Evolutionary conservation across 2,113 vertebrate genomes (phyloP).

Genomic region (Oplegnathus fasciatus): DNA sequence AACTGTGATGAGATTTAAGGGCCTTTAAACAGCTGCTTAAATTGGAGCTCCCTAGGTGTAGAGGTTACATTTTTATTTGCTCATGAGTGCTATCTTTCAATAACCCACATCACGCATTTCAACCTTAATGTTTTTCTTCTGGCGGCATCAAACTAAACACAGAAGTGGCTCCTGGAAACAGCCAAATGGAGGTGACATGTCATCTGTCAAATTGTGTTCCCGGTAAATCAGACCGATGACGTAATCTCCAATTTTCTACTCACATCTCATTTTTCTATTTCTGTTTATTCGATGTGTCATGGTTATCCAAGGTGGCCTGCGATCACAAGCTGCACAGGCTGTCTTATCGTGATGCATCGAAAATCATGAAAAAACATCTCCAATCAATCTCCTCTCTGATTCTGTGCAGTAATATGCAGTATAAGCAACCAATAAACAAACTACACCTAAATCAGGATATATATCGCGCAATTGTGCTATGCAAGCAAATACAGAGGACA

Average conservation of each 20-base stretch:
- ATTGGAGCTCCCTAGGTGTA: neutral
- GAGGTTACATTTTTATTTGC: neutral
- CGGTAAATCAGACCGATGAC: neutral
- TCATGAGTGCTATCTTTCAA: neutral
- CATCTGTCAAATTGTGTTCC: conserved; percentile 12
- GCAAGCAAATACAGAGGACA: conserved; percentile 52
- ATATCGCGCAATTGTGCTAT: conserved; percentile 2
- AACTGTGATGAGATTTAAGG: neutral
- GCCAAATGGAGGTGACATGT: neutral
- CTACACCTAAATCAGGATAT: neutral
- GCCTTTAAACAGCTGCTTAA: neutral
- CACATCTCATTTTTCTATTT: neutral
- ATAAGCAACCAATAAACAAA: conserved; percentile 31
- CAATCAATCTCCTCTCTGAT: neutral
- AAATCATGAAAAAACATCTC: conserved; percentile 13
- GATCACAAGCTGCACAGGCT: neutral
- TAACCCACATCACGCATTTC: neutral
- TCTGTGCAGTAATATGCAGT: conserved; percentile 1
- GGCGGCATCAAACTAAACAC: neutral
- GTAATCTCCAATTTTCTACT: conserved; percentile 13
- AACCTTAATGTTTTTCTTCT: neutral
- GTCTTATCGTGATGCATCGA: neutral
- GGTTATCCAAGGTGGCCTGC: neutral
- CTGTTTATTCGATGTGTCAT: neutral
- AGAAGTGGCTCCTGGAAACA: neutral